These are phyloP conservation scores for Pristionchus maxplancki DNA, from an alignment of 2,888 invertebrate species.

Conservation along the genomic window DNA sequence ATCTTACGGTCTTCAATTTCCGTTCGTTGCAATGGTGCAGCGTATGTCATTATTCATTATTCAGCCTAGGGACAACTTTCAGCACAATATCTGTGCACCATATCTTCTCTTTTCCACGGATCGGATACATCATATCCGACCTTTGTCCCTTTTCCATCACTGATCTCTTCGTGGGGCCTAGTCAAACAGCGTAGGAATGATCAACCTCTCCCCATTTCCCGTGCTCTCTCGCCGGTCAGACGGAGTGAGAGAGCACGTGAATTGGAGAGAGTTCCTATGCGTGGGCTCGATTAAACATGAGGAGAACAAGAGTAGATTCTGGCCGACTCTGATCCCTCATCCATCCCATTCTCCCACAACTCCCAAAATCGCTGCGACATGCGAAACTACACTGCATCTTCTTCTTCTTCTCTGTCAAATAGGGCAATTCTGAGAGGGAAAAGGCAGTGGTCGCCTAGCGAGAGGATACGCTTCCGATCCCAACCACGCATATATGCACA, in stretches of 20 bases:
- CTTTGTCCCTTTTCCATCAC: background rate
- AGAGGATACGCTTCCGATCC: background rate
- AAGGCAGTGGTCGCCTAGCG: background rate
- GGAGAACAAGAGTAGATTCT: slow-evolving; percentile 3
- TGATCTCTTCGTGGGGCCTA: slow-evolving; percentile 2
- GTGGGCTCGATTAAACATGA: background rate
- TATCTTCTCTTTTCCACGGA: background rate
- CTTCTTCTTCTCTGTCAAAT: background rate
- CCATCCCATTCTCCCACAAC: slow-evolving; percentile 27
- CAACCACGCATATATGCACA: too few species aligned
- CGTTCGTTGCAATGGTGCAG: background rate
- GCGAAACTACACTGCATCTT: slow-evolving; percentile 4
- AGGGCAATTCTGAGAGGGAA: background rate
- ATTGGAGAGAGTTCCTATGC: background rate
- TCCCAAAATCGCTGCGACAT: background rate
- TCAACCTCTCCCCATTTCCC: background rate
- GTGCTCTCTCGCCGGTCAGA: background rate
- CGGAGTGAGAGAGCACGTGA: background rate
- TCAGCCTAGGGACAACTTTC: background rate
- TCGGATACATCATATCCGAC: background rate
- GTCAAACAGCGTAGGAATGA: background rate
- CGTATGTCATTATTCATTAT: background rate
- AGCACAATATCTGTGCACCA: background rate
- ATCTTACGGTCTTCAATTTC: background rate
- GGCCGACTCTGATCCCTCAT: slow-evolving; percentile 11